These are phyloP conservation scores for Thermophis baileyi DNA, from an alignment of 2,113 vertebrate genomes.

Conservation along the genomic window DNA sequence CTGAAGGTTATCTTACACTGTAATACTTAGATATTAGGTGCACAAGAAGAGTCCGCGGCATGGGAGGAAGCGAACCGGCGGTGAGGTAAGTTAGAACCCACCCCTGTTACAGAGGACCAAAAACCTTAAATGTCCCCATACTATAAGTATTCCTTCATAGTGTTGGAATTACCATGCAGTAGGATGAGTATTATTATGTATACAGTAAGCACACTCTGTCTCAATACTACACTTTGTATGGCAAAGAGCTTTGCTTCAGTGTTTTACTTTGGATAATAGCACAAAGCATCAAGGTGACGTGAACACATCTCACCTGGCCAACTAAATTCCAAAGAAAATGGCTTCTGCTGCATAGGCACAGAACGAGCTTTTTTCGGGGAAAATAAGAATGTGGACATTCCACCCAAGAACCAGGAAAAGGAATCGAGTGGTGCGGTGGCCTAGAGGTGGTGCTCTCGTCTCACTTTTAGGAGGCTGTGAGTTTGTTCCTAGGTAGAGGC, in stretches of 20 bases:
- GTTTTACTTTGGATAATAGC: not conserved
- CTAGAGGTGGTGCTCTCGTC: too few relatives aligned
- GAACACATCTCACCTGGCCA: not conserved
- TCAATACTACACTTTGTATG: not conserved
- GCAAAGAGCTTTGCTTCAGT: not conserved
- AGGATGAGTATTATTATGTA: not conserved
- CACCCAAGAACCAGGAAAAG: not conserved
- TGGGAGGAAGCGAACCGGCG: too few relatives aligned
- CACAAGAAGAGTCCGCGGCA: not conserved
- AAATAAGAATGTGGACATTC: not conserved
- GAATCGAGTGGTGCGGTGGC: not conserved
- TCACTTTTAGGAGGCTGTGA: too few relatives aligned
- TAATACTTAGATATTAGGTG: not conserved
- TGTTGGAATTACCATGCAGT: not conserved
- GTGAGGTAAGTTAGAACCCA: too few relatives aligned
- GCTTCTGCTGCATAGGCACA: not conserved
- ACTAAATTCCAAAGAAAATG: not conserved
- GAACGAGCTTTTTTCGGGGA: not conserved
- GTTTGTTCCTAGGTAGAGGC: too few relatives aligned
- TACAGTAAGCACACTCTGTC: not conserved
- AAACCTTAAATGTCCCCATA: not conserved
- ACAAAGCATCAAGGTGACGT: not conserved
- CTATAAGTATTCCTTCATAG: not conserved
- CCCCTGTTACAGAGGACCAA: not conserved
- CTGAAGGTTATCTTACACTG: not conserved